Base-by-base conservation (phyloP, 2,888 invertebrate species). In the Oasisia sp. region DNA sequence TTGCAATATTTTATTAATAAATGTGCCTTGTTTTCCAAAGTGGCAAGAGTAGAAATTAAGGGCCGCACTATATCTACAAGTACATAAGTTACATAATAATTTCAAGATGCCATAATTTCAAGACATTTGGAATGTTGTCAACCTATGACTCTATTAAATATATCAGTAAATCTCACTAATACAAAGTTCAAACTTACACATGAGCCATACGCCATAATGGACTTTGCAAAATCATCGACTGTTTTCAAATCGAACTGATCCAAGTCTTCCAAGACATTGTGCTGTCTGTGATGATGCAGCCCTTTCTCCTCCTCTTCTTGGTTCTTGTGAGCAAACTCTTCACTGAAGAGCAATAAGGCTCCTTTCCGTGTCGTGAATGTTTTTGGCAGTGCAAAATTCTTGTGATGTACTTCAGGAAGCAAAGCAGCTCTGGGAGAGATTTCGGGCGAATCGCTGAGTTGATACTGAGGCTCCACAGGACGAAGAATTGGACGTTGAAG, bases 341-440 rank as follows among this genome's bases (percentile, higher is more conserved):
- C 96, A 8, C 96, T 96, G 94, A 96, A 96, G n/a, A 96, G 93
- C 38, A 96, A 93, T 74, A 96, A 93, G 0, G 96, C 96, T 27
- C 96, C 96, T 93, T 95, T 96, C 27, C 96, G 94, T 8, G 96
- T 96, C 2, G 95, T 95, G 93, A 96, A 96, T 27, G 96, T 96
- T 93, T 96, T 96, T 0, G 96, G 96, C 32, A 96, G 93, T 89
- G 94, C 93, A 5, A 95, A 94, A 44, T 95, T 94, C n/a, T 92
- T 92, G 32, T n/a, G 50, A 19, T 93, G 92, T 19, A 90, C 91
- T 8, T 56, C 27, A 0, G 38, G 32, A 7, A 58, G 89, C 2
- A 44, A n/a, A 56, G 32, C 89, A 1, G 92, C 91, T 7, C 92
- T 90, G 38, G 91, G 91, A 14, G 92, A 44, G 32, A 32, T 45